Percentiles rank a stretch among this genome's conserved stretches.
These are phyloP conservation scores for Odontamblyopus lacepedii DNA, from an alignment of 2,797 vertebrate species.

Conservation along the genomic window DNA sequence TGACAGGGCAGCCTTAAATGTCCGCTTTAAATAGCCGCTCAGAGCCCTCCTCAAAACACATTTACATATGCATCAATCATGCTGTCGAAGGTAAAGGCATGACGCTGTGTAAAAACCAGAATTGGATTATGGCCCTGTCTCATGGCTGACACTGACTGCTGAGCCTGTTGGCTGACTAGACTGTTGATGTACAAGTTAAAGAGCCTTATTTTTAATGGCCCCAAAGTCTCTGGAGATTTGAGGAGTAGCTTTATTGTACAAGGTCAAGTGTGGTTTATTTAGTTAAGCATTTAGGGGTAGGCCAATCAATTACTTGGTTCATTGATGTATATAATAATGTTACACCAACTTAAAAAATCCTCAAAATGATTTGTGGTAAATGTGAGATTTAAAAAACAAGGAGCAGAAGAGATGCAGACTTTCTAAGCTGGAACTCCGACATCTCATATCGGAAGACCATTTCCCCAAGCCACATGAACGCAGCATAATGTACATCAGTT, in stretches of 20 bases:
- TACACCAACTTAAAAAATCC: background rate
- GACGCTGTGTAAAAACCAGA: slow-evolving; percentile 75
- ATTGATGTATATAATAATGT: background rate
- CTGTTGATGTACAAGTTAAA: slow-evolving; percentile 70
- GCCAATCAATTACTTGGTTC: background rate
- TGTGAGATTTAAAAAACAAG: too few species aligned
- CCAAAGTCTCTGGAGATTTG: slow-evolving; percentile 26
- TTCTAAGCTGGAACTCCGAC: too few species aligned
- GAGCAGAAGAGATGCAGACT: too few species aligned
- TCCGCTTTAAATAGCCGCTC: slow-evolving; percentile 77
- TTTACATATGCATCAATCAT: slow-evolving; percentile 80
- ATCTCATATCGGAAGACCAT: too few species aligned
- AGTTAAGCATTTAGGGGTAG: background rate
- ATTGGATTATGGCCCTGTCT: slow-evolving; percentile 79
- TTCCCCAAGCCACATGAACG: too few species aligned
- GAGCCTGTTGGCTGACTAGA: slow-evolving; percentile 66
- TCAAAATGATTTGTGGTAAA: background rate
- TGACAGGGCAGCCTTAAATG: slow-evolving; percentile 69
- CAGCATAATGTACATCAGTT: too few species aligned
- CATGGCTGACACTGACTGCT: slow-evolving; percentile 71
- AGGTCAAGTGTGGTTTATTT: background rate
- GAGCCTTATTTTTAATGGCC: slow-evolving; percentile 59
- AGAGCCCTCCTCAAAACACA: slow-evolving; percentile 76
- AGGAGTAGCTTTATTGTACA: slow-evolving; percentile 31
- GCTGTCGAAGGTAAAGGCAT: slow-evolving; percentile 76